These are phyloP conservation scores for Phortica okadai DNA, from an alignment of 2,888 invertebrate species.

Conservation along the genomic window DNA sequence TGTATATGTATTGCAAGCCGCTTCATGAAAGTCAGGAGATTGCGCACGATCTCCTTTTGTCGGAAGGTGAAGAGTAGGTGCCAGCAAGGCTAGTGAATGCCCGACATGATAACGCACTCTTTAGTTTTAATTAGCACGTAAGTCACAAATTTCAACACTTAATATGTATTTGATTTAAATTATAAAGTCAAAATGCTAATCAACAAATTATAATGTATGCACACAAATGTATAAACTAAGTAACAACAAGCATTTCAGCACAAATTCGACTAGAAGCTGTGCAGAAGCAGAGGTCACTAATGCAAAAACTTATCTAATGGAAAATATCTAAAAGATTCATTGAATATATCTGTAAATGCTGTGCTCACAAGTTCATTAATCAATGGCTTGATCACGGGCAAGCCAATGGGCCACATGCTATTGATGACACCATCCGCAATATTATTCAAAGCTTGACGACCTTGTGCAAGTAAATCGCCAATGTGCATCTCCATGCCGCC, in stretches of 20 bases:
- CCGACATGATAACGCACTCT: slow-evolving; percentile 34
- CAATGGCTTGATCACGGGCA: slow-evolving; percentile 84
- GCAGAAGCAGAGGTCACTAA: background rate
- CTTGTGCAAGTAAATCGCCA: slow-evolving; percentile 81
- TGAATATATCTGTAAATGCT: slow-evolving; percentile 90
- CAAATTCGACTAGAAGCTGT: background rate
- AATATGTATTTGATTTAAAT: background rate
- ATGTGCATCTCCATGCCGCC: slow-evolving; percentile 88
- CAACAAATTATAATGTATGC: background rate
- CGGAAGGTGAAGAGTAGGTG: slow-evolving; percentile 43
- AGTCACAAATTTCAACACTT: background rate
- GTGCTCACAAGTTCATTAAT: slow-evolving; percentile 90
- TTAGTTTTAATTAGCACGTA: background rate
- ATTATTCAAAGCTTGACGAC: slow-evolving; percentile 80
- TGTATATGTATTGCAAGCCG: slow-evolving; percentile 67
- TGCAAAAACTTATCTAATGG: slow-evolving; percentile 82
- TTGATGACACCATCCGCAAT: slow-evolving; percentile 87
- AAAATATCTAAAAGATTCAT: slow-evolving; percentile 84
- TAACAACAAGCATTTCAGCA: background rate
- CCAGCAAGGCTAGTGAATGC: slow-evolving; percentile 64
- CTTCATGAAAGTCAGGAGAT: slow-evolving; percentile 53
- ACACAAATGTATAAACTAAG: slow-evolving; percentile 1
- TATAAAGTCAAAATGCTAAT: background rate
- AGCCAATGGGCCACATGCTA: slow-evolving; percentile 88
- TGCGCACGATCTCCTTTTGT: slow-evolving; percentile 47